These are phyloP conservation scores for Osmoderma eremita DNA, from an alignment of 2,888 invertebrate species.

Conservation along the genomic window DNA sequence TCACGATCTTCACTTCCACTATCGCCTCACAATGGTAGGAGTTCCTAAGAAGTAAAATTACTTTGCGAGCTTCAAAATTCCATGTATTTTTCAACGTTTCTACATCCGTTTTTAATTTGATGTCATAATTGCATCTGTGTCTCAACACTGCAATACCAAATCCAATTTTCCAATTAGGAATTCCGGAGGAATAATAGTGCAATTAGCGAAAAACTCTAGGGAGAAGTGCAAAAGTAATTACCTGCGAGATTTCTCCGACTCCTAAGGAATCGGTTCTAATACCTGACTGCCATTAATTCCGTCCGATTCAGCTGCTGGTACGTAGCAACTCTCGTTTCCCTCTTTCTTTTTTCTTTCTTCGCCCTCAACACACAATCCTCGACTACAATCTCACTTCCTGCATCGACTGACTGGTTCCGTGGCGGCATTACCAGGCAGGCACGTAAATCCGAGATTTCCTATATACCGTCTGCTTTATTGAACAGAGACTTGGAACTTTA, in stretches of 20 bases:
- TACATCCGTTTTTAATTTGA: slow-evolving; percentile 8
- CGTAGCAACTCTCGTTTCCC: neutral
- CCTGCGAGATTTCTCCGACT: slow-evolving; percentile 32
- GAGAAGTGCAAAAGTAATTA: slow-evolving; percentile 20
- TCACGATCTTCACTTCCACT: too few relatives aligned
- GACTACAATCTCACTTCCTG: slow-evolving; percentile 24
- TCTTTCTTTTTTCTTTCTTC: neutral
- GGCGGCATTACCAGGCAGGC: neutral
- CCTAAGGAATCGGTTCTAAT: slow-evolving; percentile 26
- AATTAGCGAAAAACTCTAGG: slow-evolving; percentile 22
- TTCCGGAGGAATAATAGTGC: slow-evolving; percentile 14
- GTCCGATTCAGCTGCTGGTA: slow-evolving; percentile 7
- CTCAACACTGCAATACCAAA: slow-evolving; percentile 1
- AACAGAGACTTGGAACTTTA: slow-evolving; percentile 10
- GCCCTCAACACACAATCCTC: slow-evolving; percentile 5
- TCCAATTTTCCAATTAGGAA: slow-evolving; percentile 30
- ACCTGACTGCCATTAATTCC: slow-evolving; percentile 33
- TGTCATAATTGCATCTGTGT: slow-evolving; percentile 20
- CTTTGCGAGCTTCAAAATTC: neutral
- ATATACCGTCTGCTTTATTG: slow-evolving; percentile 1
- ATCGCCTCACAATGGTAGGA: too few relatives aligned
- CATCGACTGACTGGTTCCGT: slow-evolving; percentile 5
- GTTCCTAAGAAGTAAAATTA: neutral
- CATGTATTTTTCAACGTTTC: neutral
- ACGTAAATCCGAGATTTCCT: slow-evolving; percentile 19